phyloP scores from a whole-genome alignment of 2,113 vertebrate genomes.

The Camelus dromedarius region DNA sequence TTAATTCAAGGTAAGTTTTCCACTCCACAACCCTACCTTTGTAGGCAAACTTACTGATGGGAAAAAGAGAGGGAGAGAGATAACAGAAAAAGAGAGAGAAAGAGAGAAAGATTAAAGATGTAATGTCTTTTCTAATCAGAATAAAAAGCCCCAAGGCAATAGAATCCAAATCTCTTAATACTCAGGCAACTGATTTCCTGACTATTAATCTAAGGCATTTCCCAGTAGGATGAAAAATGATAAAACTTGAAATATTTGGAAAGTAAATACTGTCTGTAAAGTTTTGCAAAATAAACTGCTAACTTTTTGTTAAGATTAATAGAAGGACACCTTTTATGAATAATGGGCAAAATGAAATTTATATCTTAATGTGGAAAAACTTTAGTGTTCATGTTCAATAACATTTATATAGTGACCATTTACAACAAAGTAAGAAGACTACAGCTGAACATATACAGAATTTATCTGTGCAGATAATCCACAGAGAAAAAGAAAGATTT shows the following conservation, averaged over 20 bases:
- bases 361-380: constrained; percentile 12
- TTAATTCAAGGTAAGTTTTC: not conserved
- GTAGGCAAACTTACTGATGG: not conserved
- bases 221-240: not conserved
- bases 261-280: constrained; percentile 15
- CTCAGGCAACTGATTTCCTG: not conserved
- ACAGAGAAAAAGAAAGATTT: not conserved
- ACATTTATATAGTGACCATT: not conserved
- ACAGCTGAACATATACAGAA: constrained; percentile 44
- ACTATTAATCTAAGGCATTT: not conserved
- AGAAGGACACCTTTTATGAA: not conserved
- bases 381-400: not conserved
- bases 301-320: constrained; percentile 27
- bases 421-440: constrained; percentile 28
- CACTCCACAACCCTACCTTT: not conserved
- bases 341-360: constrained; percentile 12
- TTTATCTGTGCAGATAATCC: not conserved
- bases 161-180: not conserved
- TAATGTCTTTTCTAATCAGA: not conserved
- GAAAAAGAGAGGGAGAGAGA: not conserved
- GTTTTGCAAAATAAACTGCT: constrained; percentile 20
- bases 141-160: not conserved
- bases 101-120: not conserved
- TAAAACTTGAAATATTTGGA: not conserved
- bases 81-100: not conserved